phyloP scores from a whole-genome alignment of 1,140 invertebrate genomes.

The Musca domestica region DNA sequence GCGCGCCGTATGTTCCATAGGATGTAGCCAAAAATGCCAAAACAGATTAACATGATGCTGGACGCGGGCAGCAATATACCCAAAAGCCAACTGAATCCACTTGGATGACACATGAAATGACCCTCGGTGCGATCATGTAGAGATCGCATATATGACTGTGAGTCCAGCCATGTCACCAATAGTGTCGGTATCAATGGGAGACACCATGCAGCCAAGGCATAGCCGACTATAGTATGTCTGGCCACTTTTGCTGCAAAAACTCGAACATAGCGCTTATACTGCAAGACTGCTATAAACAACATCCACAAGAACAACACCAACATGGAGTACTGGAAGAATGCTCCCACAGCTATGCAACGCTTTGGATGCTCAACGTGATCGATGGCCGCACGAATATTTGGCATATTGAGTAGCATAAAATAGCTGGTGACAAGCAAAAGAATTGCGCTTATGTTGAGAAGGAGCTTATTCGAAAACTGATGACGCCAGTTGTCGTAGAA shows the following conservation, averaged over 20 bases:
- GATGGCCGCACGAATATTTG: neutral
- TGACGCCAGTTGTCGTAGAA: neutral
- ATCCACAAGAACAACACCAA: slow-evolving; percentile 2
- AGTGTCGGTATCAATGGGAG: neutral
- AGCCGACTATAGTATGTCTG: neutral
- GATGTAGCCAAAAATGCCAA: neutral
- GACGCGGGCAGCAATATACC: neutral
- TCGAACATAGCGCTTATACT: neutral
- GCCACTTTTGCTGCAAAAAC: neutral
- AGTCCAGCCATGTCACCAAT: neutral
- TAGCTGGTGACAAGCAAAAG: neutral
- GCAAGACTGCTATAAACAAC: neutral
- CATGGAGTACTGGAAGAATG: neutral
- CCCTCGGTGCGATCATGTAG: no score
- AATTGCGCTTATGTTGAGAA: neutral
- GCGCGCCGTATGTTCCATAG: neutral
- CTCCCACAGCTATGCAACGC: neutral
- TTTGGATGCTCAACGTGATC: neutral
- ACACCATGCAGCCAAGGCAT: neutral
- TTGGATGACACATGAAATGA: neutral
- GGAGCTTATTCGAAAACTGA: neutral
- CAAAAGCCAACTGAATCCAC: neutral
- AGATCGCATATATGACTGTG: neutral
- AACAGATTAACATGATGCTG: neutral
- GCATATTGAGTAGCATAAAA: neutral